Conservation (phyloP, 1,140 invertebrate species). For the Brachionus rotundiformis region DNA sequence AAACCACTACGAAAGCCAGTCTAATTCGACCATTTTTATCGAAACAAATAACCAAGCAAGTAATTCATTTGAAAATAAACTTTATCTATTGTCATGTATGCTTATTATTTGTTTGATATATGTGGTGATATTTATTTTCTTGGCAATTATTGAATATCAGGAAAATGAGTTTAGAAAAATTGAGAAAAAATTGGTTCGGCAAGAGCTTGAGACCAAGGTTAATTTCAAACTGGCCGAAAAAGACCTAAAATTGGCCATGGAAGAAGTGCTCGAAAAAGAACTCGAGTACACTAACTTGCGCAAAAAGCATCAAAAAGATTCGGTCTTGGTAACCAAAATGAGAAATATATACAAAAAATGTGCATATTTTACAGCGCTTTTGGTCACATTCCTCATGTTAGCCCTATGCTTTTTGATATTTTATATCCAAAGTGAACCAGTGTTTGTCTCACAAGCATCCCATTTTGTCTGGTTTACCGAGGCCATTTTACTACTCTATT, state of each 20-base stretch:
- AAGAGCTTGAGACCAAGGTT: slow-evolving; percentile 32
- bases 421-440: not conserved
- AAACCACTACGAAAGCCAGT: not conserved
- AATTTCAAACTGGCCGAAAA: slow-evolving; percentile 42
- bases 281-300: slow-evolving; percentile 4
- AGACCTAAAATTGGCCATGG: slow-evolving; percentile 44
- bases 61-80: not conserved
- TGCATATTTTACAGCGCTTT: not conserved
- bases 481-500: not conserved
- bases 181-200: slow-evolving; percentile 8
- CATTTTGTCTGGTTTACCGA: slow-evolving; percentile 32
- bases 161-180: slow-evolving; percentile 26
- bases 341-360: not conserved
- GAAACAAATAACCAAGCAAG: not conserved
- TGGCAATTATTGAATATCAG: not conserved
- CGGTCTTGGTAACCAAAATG: not conserved
- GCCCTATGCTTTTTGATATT: not conserved
- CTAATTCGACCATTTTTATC: not conserved
- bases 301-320: not conserved
- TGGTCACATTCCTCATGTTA: not conserved
- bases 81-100: not conserved
- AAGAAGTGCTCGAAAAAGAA: slow-evolving; percentile 16
- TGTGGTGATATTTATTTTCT: slow-evolving; percentile 10
- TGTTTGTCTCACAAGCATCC: not conserved
- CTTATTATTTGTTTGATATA: not conserved